Conservation (phyloP, 2,888 invertebrate genomes). For the Cylindroiulus punctatus region DNA sequence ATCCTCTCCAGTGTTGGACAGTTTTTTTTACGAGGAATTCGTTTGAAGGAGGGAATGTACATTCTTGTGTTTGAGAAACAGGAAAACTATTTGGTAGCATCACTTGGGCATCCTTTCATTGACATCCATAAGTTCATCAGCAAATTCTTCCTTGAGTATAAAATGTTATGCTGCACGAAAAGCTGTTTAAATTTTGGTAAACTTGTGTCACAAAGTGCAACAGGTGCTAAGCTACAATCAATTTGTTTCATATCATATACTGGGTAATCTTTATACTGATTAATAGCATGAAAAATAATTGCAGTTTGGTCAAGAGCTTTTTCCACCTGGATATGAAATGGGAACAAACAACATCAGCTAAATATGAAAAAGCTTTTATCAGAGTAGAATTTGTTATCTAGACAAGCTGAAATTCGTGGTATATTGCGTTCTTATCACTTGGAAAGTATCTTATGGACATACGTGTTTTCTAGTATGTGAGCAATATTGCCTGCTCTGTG, state of each 20-base stretch:
- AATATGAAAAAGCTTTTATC: background rate
- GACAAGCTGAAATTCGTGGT: background rate
- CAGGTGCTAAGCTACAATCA: slow-evolving; percentile 1
- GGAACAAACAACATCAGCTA: background rate
- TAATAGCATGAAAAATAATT: background rate
- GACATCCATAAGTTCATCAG: background rate
- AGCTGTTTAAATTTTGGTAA: background rate
- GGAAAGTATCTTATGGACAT: background rate
- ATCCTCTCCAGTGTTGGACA: background rate
- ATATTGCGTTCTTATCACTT: background rate
- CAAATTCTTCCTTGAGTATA: background rate
- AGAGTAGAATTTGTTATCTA: background rate
- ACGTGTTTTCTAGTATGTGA: background rate
- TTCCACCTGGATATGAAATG: background rate
- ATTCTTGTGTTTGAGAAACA: background rate
- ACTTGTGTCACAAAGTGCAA: background rate
- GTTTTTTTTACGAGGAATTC: background rate
- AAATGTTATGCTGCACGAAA: background rate
- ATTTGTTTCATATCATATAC: background rate
- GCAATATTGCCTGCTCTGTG: background rate
- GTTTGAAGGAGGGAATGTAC: background rate
- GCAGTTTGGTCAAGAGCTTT: background rate
- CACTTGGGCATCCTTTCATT: too few relatives aligned
- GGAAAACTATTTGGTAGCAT: too few relatives aligned
- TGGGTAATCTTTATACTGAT: background rate